A percentile compares a stretch with the other conserved stretches of the same genome.
Conservation (phyloP, 2,113 vertebrate species). For the Phylloscopus whistleri region DNA sequence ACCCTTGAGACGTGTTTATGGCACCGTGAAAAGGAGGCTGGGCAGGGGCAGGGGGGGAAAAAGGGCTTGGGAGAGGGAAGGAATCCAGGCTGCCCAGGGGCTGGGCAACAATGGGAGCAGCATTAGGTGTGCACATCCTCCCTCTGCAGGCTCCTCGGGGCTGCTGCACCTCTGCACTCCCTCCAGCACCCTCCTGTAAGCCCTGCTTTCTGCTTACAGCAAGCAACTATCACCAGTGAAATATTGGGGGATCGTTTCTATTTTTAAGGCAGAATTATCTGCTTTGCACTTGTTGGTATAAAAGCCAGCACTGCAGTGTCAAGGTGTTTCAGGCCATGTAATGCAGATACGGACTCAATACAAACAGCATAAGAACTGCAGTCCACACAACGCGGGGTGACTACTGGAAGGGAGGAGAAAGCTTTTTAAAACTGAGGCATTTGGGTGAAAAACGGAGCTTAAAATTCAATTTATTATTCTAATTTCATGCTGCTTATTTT, state of each 20-base stretch:
- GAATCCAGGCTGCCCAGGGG: background rate
- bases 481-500: background rate
- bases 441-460: background rate
- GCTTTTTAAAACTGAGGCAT: background rate
- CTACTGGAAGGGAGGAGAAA: background rate
- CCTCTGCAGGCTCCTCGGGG: constrained; percentile 77
- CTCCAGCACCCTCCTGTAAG: background rate
- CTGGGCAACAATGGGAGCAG: constrained; percentile 34
- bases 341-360: accelerated
- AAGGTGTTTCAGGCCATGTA: background rate
- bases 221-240: background rate
- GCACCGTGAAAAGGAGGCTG: constrained; percentile 36
- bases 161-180: background rate
- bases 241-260: accelerated
- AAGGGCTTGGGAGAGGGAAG: background rate
- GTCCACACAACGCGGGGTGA: accelerated
- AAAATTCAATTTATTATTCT: background rate
- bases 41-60: accelerated
- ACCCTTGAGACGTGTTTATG: constrained; percentile 73
- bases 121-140: constrained; percentile 45
- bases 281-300: accelerated
- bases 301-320: background rate
- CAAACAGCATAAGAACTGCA: background rate
- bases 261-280: background rate
- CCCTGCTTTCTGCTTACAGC: background rate